These are phyloP conservation scores for Pluvialis apricaria DNA, from an alignment of 2,113 vertebrate species.

Conservation along the genomic window DNA sequence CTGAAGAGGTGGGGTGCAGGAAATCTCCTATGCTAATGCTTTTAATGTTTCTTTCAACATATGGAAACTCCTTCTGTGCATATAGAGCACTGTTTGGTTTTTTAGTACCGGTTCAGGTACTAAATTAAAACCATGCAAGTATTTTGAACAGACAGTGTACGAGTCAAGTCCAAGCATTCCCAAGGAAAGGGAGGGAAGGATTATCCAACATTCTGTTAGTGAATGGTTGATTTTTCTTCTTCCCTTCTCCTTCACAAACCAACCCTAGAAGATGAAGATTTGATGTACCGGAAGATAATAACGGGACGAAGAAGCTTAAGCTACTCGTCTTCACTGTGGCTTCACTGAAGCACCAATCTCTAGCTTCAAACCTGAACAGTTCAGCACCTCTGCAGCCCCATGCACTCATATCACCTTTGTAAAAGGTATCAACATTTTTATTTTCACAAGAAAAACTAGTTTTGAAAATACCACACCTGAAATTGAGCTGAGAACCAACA, in stretches of 20 bases:
- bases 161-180: neutral
- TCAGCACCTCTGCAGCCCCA: neutral
- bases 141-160: neutral
- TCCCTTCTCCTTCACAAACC: neutral
- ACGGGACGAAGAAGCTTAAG: neutral
- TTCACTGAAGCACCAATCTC: neutral
- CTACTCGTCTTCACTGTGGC: neutral
- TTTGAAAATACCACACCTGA: neutral
- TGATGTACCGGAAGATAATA: neutral
- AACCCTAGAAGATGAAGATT: neutral
- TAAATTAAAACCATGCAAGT: neutral
- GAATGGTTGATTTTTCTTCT: neutral
- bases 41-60: neutral
- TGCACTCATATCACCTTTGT: neutral
- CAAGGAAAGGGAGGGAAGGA: neutral
- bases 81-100: neutral
- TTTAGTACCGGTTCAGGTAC: neutral
- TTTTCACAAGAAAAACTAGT: neutral
- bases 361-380: neutral
- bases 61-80: neutral
- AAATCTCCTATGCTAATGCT: neutral
- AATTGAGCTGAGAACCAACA: neutral
- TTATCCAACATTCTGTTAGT: neutral
- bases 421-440: neutral
- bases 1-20: neutral